phyloP scores from a whole-genome alignment of 30 jellyfish, hydroid and myxozoan species.

The Chrysaora quinquecirrha region DNA sequence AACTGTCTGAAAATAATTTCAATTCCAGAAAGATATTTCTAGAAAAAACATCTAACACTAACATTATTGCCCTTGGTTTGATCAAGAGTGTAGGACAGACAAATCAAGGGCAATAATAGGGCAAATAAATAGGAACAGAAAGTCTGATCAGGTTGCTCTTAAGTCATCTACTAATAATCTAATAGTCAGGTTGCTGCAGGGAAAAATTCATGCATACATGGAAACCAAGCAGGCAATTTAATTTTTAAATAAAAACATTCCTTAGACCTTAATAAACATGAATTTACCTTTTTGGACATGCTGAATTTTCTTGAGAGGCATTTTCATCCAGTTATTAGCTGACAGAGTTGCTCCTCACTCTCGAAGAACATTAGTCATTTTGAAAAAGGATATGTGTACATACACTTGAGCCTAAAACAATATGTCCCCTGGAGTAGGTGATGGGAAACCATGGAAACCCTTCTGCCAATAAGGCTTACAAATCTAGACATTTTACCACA shows the following conservation, averaged over 20 bases:
- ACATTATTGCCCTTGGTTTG: no score
- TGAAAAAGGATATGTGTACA: background rate
- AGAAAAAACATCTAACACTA: no score
- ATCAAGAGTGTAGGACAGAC: no score
- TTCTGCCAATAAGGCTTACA: background rate
- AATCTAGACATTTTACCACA: background rate
- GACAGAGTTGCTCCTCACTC: constrained; percentile 7
- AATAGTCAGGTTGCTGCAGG: background rate
- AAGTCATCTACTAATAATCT: no score
- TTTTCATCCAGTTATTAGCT: constrained; percentile 5
- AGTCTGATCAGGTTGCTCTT: no score
- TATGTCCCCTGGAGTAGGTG: background rate
- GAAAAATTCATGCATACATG: background rate
- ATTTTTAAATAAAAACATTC: background rate
- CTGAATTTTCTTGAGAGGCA: constrained; percentile 8
- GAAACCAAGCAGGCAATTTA: background rate
- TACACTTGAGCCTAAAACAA: background rate
- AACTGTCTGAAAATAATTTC: no score
- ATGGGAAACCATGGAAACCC: no score
- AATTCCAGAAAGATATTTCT: no score
- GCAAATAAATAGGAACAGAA: no score
- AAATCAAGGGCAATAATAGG: no score
- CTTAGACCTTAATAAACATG: constrained; percentile 1
- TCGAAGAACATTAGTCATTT: background rate
- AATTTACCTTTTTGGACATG: constrained; percentile 12